Evolutionary conservation across 2,888 invertebrate genomes (phyloP), one percentile per base, ranked within the genome.

Genomic region (Exocentrus adspersus): DNA sequence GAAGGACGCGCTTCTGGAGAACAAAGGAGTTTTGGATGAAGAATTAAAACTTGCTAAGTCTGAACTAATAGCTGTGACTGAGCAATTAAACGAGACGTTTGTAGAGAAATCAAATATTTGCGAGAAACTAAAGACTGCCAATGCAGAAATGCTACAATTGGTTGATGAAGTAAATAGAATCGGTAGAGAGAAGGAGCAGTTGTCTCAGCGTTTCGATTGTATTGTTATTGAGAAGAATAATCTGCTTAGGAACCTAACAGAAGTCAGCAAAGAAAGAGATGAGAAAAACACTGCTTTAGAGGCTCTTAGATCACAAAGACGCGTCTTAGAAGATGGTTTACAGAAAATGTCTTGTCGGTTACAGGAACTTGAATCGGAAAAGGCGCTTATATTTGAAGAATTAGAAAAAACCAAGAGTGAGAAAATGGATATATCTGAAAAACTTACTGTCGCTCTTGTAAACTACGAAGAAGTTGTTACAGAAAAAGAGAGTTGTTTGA

Each of bases 41-140:
- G 63, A 64, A 16, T 71, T 71, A 17, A 30, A 68, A 16, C 51
- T n/a, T 19, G 14, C 24, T 46, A 20, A 4, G 12, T 45, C 24
- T 14, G 57, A 64, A 21, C 60, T 28, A 12, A 14, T 21, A 37
- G 10, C 37, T 46, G 4, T 63, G 1, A n/a, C 10, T 24, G 43
- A 17, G 1, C 42, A 57, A 41, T 28, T 58, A 30, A 20, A 9
- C 1, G 24, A 37, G 10, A 19, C 56, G 7, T 6, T 51, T 28
- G 28, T 1, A 9, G 56, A 62, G 46, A 57, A 61, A 28, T 17
- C 20, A 10, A 51, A 60, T n/a, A 9, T 61, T 54, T 45, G 5
- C 21, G 60, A 60, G 5, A 57, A 30, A 16, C 46, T 57, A 1
- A n/a, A 16, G 16, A 10, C 19, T 5, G 58, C 17, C 37, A 41